A percentile compares a stretch with the other conserved stretches of the same genome.
These are phyloP conservation scores for Ammodramus savannarum DNA, from an alignment of 2,113 vertebrate genomes.

Conservation along the genomic window DNA sequence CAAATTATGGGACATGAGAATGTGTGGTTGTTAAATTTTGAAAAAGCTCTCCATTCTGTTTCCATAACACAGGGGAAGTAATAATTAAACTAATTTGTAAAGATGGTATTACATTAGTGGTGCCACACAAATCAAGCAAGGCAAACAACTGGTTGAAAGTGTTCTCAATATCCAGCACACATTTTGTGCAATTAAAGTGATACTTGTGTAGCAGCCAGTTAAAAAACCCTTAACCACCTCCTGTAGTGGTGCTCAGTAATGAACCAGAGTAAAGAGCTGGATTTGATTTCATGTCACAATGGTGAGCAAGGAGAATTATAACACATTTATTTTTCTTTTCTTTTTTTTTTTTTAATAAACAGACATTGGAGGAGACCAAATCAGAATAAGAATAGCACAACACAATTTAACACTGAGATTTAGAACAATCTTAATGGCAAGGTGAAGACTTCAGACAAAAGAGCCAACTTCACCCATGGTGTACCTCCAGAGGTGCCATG, in stretches of 20 bases:
- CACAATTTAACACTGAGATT: neutral
- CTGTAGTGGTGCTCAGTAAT: neutral
- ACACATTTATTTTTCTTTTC: neutral
- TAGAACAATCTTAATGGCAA: neutral
- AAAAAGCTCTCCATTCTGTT: slow-evolving; percentile 1
- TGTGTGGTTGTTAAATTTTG: neutral
- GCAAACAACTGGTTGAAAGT: slow-evolving; percentile 13
- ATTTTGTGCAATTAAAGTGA: neutral
- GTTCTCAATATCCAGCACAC: neutral
- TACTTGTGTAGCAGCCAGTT: neutral
- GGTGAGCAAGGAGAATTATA: neutral
- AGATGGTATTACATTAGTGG: neutral
- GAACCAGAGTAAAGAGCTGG: neutral
- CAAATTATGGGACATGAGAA: neutral
- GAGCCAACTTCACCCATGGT: neutral
- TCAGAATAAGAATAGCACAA: neutral
- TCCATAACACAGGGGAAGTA: neutral
- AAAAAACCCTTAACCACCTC: neutral
- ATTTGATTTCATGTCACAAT: neutral
- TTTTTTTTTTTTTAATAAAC: neutral
- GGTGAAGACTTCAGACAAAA: neutral
- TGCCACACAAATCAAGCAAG: neutral
- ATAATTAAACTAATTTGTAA: slow-evolving; percentile 53
- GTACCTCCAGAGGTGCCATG: neutral
- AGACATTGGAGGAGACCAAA: neutral